These are phyloP conservation scores for Nycticryphes semicollaris DNA, from an alignment of 2,113 vertebrate genomes.

Conservation along the genomic window DNA sequence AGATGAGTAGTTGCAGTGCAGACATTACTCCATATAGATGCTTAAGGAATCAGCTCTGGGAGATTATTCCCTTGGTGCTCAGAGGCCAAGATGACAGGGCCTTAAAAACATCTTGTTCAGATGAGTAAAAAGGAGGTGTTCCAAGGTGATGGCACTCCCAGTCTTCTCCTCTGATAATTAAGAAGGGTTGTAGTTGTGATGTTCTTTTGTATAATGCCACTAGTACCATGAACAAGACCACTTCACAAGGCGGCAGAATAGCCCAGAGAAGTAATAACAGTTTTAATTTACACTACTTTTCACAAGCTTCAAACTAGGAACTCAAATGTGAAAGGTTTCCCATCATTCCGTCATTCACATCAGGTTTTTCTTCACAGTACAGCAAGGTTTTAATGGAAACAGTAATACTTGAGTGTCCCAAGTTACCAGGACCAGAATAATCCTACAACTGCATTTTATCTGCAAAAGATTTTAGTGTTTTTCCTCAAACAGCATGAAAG, in stretches of 20 bases:
- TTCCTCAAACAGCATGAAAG: slow-evolving; percentile 6
- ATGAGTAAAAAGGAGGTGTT: neutral
- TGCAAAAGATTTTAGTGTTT: neutral
- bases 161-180: neutral
- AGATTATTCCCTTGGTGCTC: neutral
- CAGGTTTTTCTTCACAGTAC: neutral
- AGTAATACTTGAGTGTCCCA: neutral
- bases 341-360: neutral
- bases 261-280: neutral
- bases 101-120: neutral
- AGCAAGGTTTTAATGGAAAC: slow-evolving; percentile 35
- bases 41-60: neutral
- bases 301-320: neutral
- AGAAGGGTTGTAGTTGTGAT: neutral
- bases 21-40: neutral
- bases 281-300: neutral
- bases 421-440: neutral
- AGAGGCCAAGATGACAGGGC: neutral
- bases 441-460: slow-evolving; percentile 34
- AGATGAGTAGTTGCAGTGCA: neutral
- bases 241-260: neutral
- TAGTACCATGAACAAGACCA: neutral
- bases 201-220: neutral
- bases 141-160: neutral
- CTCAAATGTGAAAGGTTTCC: neutral